Conservation (phyloP, 2,113 vertebrate genomes). For the Collichthys lucidus region DNA sequence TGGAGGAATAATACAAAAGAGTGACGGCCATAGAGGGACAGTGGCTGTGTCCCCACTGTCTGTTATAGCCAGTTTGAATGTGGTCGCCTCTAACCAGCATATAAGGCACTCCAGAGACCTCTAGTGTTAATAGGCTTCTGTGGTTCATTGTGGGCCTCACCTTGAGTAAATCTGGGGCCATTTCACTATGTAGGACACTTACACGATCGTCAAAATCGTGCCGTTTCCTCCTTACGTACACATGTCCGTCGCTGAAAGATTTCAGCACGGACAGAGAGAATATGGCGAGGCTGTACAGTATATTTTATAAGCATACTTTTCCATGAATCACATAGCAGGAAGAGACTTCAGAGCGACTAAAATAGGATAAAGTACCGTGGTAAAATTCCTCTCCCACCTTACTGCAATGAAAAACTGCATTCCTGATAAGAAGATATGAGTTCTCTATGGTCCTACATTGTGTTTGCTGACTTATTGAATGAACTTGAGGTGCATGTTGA, state of each 20-base stretch:
- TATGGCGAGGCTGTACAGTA: constrained; percentile 18
- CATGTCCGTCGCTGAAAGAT: constrained; percentile 6
- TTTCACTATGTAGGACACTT: constrained; percentile 73
- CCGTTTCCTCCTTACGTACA: background rate
- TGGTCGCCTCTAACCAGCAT: constrained; percentile 59
- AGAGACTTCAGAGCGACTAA: constrained; percentile 72
- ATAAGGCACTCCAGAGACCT: constrained; percentile 79
- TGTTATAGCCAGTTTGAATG: constrained; percentile 65
- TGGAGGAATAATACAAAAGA: constrained; percentile 81
- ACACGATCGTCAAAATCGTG: constrained; percentile 18
- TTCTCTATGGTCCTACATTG: constrained; percentile 64
- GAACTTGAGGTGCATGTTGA: constrained; percentile 76
- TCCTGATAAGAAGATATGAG: constrained; percentile 74
- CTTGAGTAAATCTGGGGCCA: constrained; percentile 76
- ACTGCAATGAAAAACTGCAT: constrained; percentile 75
- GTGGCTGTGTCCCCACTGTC: constrained; percentile 61
- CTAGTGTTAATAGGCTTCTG: constrained; percentile 82
- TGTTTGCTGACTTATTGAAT: constrained; percentile 79
- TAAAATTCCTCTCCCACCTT: constrained; percentile 72
- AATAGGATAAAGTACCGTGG: constrained; percentile 73
- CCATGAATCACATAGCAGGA: constrained; percentile 66
- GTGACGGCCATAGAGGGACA: constrained; percentile 70
- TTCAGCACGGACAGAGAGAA: constrained; percentile 7
- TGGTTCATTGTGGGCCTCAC: constrained; percentile 79
- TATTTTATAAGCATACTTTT: constrained; percentile 65